Base-by-base conservation (phyloP, 1,140 invertebrate genomes). In the Homarus americanus region DNA sequence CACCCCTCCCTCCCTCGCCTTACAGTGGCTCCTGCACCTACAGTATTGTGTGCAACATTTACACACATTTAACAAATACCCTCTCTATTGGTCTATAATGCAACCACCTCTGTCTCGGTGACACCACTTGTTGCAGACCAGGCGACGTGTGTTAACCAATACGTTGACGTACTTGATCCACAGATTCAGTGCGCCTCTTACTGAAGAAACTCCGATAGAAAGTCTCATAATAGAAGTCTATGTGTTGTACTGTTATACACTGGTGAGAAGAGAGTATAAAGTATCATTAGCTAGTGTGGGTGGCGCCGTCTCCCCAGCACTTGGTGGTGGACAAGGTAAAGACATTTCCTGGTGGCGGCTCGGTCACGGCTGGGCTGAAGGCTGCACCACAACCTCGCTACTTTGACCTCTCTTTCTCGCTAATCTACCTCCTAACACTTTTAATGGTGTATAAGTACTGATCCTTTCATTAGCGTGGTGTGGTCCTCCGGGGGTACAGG, bases 291-390 rank as follows among this genome's bases (percentile, higher is more conserved):
- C 5, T 7, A 15, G 44, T 49, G 44, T 49, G 44, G 44, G 44
- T 49, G 40, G 9, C 40, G 40, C 75, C 10, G 73, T 34, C 73
- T 32, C 75, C 75, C 34, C n/a, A 20, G 36, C 28, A 38, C 2
- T 24, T 34, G 44, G 41, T 20, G 78, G 78, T n/a, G 44, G 32
- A 75, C 72, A 24, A 40, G 72, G 73, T 40, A 24, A 58, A 82
- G 79, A 82, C 32, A 82, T 82, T 82, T 82, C 79, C 79, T 82
- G 79, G 79, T 63, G 49, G 36, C 40, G 34, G 36, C 3, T 28
- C 63, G 63, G 63, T 69, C 63, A 69, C n/a, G 63, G 63, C 63
- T 69, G 28, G 63, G 28, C 63, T 28, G n/a, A 69, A 32, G 63
- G n/a, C n/a, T 63, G 24, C n/a, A 32, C 63, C 63, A 69, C 63